phyloP scores from a whole-genome alignment of 1,140 invertebrate genomes.

The Bicyclus anynana region DNA sequence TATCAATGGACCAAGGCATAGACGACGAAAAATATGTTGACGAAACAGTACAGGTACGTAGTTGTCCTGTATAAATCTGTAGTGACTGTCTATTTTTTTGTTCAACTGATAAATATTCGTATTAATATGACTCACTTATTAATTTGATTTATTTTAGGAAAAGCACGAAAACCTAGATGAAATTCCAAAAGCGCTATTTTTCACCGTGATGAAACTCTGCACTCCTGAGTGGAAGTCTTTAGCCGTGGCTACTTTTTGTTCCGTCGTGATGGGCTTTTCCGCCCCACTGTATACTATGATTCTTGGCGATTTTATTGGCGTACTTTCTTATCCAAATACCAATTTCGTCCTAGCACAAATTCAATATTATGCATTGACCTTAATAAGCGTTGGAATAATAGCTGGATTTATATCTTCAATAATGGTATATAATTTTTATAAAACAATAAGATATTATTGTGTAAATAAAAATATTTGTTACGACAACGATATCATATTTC shows the following conservation, averaged over 20 bases:
- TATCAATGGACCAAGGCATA: conserved; percentile 41
- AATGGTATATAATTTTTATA: conserved; percentile 72
- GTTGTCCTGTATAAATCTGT: too few species aligned
- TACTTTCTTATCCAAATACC: conserved; percentile 63
- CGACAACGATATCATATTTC: neutral
- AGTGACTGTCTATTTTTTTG: too few species aligned
- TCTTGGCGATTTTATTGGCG: conserved; percentile 87
- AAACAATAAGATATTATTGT: neutral
- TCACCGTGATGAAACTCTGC: conserved; percentile 82
- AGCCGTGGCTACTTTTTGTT: conserved; percentile 81
- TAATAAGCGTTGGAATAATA: conserved; percentile 81
- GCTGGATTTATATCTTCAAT: conserved; percentile 81
- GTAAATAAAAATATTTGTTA: too few species aligned
- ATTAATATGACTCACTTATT: too few species aligned
- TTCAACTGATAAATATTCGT: too few species aligned
- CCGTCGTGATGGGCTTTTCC: conserved; percentile 83
- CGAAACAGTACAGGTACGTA: too few species aligned
- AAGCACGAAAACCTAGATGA: conserved; percentile 4
- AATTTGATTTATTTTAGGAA: conserved; percentile 26
- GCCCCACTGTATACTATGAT: conserved; percentile 88
- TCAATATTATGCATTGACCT: conserved; percentile 79
- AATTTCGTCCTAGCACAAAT: conserved; percentile 77
- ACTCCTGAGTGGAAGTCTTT: conserved; percentile 85
- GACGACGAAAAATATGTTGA: conserved; percentile 59
- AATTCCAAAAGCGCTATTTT: conserved; percentile 51